A percentile compares a stretch with the other conserved stretches of the same genome.
Evolutionary conservation across 2,113 vertebrate genomes (phyloP).

Genomic region (Myanophis thanlyinensis): DNA sequence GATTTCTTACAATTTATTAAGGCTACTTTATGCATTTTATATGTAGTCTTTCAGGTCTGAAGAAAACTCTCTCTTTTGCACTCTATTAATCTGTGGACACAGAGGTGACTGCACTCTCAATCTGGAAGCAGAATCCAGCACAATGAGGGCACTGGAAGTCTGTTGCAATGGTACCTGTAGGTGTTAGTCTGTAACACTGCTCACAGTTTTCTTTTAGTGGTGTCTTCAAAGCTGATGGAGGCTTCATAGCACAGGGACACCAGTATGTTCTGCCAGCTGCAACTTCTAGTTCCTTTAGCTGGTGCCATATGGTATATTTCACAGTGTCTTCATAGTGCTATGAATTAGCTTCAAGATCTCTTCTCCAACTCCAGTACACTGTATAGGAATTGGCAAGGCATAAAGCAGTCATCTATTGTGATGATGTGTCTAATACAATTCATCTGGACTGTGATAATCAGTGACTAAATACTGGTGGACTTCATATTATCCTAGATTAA

Average conservation of each 20-base stretch:
- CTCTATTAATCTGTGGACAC: not conserved
- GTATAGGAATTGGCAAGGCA: not conserved
- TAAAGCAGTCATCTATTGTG: not conserved
- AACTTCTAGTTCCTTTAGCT: not conserved
- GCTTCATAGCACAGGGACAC: not conserved
- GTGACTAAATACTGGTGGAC: not conserved
- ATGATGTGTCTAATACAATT: not conserved
- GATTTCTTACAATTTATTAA: not conserved
- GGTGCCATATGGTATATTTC: not conserved
- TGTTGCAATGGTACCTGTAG: not conserved
- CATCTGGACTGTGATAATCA: not conserved
- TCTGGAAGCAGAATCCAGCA: not conserved
- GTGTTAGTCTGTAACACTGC: not conserved
- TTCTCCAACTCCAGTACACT: not conserved
- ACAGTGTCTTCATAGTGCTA: not conserved
- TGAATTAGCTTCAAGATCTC: not conserved
- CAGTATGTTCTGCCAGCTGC: not conserved
- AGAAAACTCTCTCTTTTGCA: not conserved
- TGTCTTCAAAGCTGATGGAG: not conserved
- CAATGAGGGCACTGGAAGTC: not conserved
- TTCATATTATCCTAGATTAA: not conserved
- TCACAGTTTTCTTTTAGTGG: not conserved
- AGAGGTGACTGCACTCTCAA: not conserved
- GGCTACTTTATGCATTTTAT: not conserved
- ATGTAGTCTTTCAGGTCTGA: not conserved